Percentiles rank a stretch among this genome's conserved stretches.
Conservation (phyloP, 2,888 invertebrate genomes). For the Sinhomidia bicolor region DNA sequence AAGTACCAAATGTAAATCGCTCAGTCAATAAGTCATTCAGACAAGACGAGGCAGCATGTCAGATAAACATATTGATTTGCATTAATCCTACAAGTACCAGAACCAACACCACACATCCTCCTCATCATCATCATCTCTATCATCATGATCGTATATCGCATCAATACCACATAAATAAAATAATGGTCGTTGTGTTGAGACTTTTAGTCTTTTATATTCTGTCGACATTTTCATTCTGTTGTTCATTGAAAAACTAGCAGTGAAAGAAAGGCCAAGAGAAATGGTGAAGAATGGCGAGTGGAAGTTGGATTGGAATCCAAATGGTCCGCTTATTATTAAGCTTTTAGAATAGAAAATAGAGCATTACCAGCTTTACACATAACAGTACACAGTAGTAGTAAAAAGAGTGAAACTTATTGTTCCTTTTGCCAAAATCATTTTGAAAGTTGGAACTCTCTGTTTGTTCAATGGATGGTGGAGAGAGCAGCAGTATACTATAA, state of each 20-base stretch:
- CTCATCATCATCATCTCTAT: neutral
- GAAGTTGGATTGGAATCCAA: conserved; percentile 27
- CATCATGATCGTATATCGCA: neutral
- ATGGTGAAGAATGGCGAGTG: neutral
- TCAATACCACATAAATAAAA: conserved; percentile 22
- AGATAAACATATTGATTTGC: conserved; percentile 49
- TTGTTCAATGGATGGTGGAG: neutral
- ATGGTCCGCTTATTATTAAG: conserved; percentile 35
- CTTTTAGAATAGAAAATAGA: conserved; percentile 11
- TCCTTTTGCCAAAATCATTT: conserved; percentile 41
- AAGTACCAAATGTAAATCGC: neutral
- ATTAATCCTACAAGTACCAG: conserved; percentile 44
- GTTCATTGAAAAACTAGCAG: neutral
- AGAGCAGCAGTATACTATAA: neutral
- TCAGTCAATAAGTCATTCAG: conserved; percentile 5
- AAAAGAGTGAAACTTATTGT: neutral
- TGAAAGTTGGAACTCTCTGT: neutral
- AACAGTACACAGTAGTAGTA: too few relatives aligned
- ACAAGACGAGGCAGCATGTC: neutral
- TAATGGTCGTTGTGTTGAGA: conserved; percentile 2
- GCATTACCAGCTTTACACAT: neutral
- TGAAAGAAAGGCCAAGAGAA: neutral
- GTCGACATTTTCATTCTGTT: conserved; percentile 4
- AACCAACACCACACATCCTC: neutral
- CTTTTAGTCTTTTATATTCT: conserved; percentile 29